Percentiles rank a stretch among this genome's conserved stretches.
These are phyloP conservation scores for Piscicola geometra DNA, from an alignment of 2,888 invertebrate genomes.

Conservation along the genomic window DNA sequence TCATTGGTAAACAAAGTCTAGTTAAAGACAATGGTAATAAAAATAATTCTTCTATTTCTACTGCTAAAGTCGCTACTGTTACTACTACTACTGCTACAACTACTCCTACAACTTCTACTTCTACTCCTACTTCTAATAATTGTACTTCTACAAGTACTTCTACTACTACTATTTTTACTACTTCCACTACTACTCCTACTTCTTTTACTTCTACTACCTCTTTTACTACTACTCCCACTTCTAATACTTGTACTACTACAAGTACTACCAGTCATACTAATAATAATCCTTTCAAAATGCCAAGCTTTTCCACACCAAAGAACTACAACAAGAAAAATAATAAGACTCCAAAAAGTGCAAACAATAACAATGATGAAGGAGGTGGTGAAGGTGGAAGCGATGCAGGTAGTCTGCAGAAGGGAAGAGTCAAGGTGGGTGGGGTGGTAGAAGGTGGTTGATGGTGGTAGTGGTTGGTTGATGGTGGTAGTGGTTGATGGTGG, in stretches of 20 bases:
- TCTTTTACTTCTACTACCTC: background rate
- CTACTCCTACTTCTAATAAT: slow-evolving; percentile 35
- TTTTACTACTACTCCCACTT: background rate
- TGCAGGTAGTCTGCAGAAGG: no score
- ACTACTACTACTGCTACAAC: slow-evolving; percentile 20
- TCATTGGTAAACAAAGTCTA: background rate
- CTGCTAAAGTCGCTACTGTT: background rate
- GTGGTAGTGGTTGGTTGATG: no score
- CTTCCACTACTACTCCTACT: background rate
- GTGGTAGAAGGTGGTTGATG: no score
- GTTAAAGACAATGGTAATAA: background rate
- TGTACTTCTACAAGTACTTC: slow-evolving; percentile 33
- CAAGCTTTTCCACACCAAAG: no score
- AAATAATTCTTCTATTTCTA: background rate
- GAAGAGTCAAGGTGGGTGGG: no score
- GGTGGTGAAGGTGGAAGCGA: no score
- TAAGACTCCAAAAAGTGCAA: background rate
- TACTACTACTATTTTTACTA: slow-evolving; percentile 33
- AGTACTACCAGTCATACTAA: background rate
- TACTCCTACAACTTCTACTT: slow-evolving; percentile 23
- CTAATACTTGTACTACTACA: background rate
- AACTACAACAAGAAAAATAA: background rate
- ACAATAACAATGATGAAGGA: background rate
- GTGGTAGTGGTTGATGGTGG: no score
- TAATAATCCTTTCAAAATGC: no score